phyloP scores from a whole-genome alignment of 2,797 vertebrate genomes.

The Rhodeus uyekii region DNA sequence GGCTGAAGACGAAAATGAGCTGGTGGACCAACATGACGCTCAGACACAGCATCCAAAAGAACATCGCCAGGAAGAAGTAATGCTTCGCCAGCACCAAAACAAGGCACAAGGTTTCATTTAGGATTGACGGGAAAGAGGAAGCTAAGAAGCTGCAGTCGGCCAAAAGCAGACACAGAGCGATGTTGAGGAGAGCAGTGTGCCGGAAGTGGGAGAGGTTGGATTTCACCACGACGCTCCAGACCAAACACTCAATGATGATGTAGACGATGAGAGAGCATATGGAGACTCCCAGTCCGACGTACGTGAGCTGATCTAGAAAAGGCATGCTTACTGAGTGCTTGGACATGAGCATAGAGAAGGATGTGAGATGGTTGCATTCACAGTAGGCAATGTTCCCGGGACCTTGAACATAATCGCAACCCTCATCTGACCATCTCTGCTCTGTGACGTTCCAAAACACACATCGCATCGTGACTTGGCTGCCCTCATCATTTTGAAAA shows the following conservation, averaged over 20 bases:
- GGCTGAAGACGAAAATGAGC: constrained; percentile 82
- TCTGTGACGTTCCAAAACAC: constrained; percentile 71
- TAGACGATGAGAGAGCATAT: constrained; percentile 73
- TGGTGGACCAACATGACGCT: constrained; percentile 81
- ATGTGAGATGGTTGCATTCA: constrained; percentile 76
- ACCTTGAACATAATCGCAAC: constrained; percentile 57
- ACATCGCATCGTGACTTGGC: constrained; percentile 43
- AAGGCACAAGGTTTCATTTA: constrained; percentile 61
- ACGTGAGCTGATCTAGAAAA: constrained; percentile 67
- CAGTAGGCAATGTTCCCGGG: constrained; percentile 59
- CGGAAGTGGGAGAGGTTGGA: constrained; percentile 79
- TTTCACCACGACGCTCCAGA: constrained; percentile 80
- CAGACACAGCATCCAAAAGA: constrained; percentile 82
- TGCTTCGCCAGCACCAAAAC: constrained; percentile 72
- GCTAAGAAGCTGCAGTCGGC: constrained; percentile 73
- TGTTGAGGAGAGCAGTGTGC: constrained; percentile 81
- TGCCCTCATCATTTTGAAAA: constrained; percentile 52
- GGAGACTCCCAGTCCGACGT: constrained; percentile 73
- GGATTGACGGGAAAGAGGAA: constrained; percentile 24
- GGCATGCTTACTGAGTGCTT: constrained; percentile 19
- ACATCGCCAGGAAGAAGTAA: constrained; percentile 78
- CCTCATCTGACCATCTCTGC: constrained; percentile 62
- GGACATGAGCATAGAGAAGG: constrained; percentile 79
- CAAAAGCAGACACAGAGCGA: constrained; percentile 73
- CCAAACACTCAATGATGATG: constrained; percentile 73